These are phyloP conservation scores for Trachelus iudaicus DNA, from an alignment of 2,888 invertebrate genomes.

Conservation along the genomic window DNA sequence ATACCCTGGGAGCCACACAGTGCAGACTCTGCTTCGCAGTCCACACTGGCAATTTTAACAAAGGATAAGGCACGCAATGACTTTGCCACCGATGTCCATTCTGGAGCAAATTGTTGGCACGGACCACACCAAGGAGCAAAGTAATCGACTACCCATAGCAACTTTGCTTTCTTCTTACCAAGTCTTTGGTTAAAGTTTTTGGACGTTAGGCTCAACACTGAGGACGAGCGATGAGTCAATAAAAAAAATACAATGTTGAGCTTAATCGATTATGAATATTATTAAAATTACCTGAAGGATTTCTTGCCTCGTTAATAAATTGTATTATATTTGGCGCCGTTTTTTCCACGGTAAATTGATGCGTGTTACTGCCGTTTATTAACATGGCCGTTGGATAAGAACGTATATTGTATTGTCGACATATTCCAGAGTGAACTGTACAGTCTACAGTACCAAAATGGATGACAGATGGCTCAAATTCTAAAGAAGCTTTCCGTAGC, in stretches of 20 bases:
- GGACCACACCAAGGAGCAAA: conserved; percentile 82
- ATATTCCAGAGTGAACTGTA: conserved; percentile 71
- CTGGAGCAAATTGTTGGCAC: conserved; percentile 76
- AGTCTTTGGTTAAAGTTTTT: conserved; percentile 69
- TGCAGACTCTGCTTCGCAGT: conserved; percentile 72
- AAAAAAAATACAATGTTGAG: not conserved
- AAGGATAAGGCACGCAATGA: conserved; percentile 64
- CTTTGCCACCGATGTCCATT: conserved; percentile 76
- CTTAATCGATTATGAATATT: conserved; percentile 10
- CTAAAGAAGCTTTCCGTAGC: conserved; percentile 73
- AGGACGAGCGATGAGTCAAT: conserved; percentile 29
- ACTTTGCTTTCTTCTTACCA: conserved; percentile 67
- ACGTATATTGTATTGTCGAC: conserved; percentile 71
- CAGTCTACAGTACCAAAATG: conserved; percentile 78
- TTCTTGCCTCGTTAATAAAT: conserved; percentile 72
- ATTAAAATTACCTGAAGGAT: conserved; percentile 65
- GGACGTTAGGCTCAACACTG: conserved; percentile 70
- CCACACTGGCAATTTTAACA: conserved; percentile 74
- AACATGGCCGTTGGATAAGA: conserved; percentile 79
- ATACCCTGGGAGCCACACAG: conserved; percentile 73
- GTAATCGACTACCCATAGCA: conserved; percentile 78
- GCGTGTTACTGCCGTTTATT: conserved; percentile 70
- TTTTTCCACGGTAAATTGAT: conserved; percentile 72
- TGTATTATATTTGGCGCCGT: conserved; percentile 72
- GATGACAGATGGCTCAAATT: conserved; percentile 66